Percentiles rank a stretch among this genome's conserved stretches.
These are phyloP conservation scores for Morbakka virulenta DNA, from an alignment of 30 jellyfish, hydroid and myxozoan genomes.

Conservation along the genomic window DNA sequence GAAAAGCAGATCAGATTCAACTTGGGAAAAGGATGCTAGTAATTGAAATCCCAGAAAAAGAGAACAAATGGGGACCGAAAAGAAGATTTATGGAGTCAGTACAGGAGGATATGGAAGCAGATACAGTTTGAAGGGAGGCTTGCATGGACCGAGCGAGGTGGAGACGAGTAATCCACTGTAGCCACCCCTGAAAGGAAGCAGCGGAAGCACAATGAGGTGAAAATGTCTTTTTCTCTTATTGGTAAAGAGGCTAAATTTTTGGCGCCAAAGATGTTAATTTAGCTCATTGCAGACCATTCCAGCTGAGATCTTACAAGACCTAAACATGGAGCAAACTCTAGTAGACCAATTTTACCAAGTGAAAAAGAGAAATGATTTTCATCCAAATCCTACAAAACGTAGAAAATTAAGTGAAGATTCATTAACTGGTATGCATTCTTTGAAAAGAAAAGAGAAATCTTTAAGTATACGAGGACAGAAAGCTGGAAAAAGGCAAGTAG, in stretches of 20 bases:
- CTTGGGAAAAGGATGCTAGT: no score
- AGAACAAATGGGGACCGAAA: no score
- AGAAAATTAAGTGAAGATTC: conserved; percentile 49
- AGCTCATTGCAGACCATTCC: not conserved
- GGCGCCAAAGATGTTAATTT: not conserved
- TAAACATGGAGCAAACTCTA: conserved; percentile 66
- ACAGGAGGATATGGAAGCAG: no score
- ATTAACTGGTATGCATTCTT: not conserved
- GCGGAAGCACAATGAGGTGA: no score
- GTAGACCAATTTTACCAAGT: conserved; percentile 67
- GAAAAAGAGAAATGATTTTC: conserved; percentile 42
- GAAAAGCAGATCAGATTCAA: no score
- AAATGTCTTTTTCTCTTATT: no score
- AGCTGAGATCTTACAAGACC: not conserved
- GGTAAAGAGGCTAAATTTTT: not conserved
- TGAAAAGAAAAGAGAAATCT: not conserved
- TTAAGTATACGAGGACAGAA: not conserved
- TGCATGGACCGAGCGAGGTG: no score
- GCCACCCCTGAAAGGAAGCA: no score
- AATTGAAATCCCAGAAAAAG: no score
- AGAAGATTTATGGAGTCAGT: no score
- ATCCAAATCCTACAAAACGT: conserved; percentile 77
- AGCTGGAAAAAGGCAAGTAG: not conserved
- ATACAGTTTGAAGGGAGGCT: no score
- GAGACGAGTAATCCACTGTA: no score